These are phyloP conservation scores for Sphenodon punctatus DNA, from an alignment of 2,797 vertebrate species.

Conservation along the genomic window DNA sequence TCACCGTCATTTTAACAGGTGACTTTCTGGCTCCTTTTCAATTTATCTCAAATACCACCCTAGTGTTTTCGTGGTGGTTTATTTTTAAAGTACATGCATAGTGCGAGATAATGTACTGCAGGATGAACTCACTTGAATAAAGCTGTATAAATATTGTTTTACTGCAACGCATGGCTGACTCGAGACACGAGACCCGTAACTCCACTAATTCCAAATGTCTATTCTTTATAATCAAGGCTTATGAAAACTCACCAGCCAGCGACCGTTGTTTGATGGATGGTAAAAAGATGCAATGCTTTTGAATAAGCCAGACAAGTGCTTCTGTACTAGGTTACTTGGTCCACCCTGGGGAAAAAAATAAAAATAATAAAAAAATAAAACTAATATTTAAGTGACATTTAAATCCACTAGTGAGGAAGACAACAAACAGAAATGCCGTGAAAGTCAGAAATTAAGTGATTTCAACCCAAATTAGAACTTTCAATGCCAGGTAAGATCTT, in stretches of 20 bases:
- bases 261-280: slow-evolving; percentile 96
- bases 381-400: no score
- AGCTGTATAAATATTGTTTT: not conserved
- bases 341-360: slow-evolving; percentile 84
- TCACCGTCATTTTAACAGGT: not conserved
- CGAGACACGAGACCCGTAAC: not conserved
- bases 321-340: slow-evolving; percentile 93
- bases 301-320: slow-evolving; percentile 93
- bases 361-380: not conserved
- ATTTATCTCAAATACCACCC: not conserved
- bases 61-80: not conserved
- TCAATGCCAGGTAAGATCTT: not conserved
- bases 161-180: not conserved
- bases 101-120: not conserved
- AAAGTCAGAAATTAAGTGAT: not conserved
- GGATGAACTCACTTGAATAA: not conserved
- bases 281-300: slow-evolving; percentile 96
- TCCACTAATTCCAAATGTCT: not conserved
- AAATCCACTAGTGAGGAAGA: no score
- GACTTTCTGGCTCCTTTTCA: not conserved
- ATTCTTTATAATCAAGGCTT: not conserved
- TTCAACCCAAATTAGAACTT: not conserved
- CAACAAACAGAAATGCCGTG: not conserved
- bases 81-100: not conserved
- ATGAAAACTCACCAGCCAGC: slow-evolving; percentile 91